Base-by-base conservation (phyloP, 2,888 invertebrate genomes). In the Argynnis bischoffii region DNA sequence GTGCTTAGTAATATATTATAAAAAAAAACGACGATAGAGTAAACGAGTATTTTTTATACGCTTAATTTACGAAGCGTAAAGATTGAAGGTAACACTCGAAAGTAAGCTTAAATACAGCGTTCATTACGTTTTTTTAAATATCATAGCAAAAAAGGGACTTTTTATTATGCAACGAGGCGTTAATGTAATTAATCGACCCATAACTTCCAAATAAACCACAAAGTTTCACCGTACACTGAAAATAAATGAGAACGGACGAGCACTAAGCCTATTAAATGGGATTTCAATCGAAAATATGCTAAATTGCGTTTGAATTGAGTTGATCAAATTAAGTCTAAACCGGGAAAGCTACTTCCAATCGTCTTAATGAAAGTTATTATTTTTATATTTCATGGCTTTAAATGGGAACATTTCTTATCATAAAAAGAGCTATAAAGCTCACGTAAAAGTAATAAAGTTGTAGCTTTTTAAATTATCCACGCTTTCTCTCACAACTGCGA, bases 201-300 rank as follows among this genome's bases (percentile, higher is more conserved):
- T 66, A 55, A 61, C 54, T 41, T 31, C 66, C 50, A 16, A 50
- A 51, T 41, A 55, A 56, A 67, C 67, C 59, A 35, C 67, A 46
- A 56, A 57, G 63, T 53, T 55, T 31, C 26, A 63, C 56, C 63
- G 61, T 63, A 57, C 63, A 63, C 55, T 47, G 51, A 67, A 69
- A 67, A 64, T 69, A 64, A 55, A 64, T 56, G 50, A 63, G 55
- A 63, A 66, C 48, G 21, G 47, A 60, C 46, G 54, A 47, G 46
- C 18, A 35, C 35, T 51, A 51, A 61, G 51, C 35, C 61, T 35
- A 51, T 18, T 51, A 61, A 61, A 61, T 61, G 31, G 35, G 13
- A 35, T 51, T 61, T 61, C 51, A 35, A 26, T 61, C 16, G 60
- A 16, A 61, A 61, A 61, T 61, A 51, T 35, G 50, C 50, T 60